Conservation (phyloP, 2,797 vertebrate genomes). For the Perodicticus potto region DNA sequence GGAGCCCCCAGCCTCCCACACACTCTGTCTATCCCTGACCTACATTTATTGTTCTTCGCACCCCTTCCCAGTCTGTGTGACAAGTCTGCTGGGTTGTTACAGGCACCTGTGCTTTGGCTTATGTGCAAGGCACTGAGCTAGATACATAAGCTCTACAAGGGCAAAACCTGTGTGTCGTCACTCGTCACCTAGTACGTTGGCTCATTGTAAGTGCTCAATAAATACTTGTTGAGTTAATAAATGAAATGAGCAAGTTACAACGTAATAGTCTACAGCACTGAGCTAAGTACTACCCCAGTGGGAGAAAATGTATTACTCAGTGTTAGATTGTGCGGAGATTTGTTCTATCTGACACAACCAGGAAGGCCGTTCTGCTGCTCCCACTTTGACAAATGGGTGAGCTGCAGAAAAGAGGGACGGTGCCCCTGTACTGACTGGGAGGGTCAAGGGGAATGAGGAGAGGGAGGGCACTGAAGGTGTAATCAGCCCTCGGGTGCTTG, state of each 20-base stretch:
- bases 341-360: neutral
- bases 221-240: neutral
- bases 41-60: neutral
- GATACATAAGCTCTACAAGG: neutral
- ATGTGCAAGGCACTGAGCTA: neutral
- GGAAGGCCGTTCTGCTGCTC: neutral
- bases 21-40: neutral
- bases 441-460: neutral
- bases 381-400: neutral
- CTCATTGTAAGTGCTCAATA: neutral
- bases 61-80: neutral
- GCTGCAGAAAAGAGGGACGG: neutral
- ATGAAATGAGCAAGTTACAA: neutral
- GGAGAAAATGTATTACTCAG: neutral
- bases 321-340: neutral
- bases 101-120: neutral
- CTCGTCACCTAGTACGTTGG: neutral
- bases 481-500: neutral
- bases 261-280: neutral
- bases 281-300: neutral
- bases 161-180: neutral
- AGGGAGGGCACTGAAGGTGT: neutral
- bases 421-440: neutral
- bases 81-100: neutral
- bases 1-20: neutral